A percentile compares a stretch with the other conserved stretches of the same genome.
These are phyloP conservation scores for Acanthacorydalis orientalis DNA, from an alignment of 2,888 invertebrate genomes.

Conservation along the genomic window DNA sequence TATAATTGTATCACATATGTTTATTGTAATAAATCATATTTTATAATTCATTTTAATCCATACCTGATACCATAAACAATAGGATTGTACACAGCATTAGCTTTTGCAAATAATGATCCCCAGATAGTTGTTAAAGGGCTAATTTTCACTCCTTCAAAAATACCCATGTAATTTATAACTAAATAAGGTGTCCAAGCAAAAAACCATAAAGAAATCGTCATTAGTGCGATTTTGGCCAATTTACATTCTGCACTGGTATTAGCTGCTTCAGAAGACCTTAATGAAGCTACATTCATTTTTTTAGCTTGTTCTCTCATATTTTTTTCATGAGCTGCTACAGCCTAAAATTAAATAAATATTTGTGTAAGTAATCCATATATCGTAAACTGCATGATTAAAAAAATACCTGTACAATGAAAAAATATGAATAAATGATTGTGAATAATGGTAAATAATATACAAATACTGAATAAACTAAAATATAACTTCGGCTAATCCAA, in stretches of 20 bases:
- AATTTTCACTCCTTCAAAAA: conserved; percentile 55
- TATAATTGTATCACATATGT: conserved; percentile 21
- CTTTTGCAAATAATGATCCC: conserved; percentile 84
- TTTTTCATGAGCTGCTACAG: conserved; percentile 71
- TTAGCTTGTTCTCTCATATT: conserved; percentile 80
- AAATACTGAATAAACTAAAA: conserved; percentile 60
- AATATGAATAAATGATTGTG: conserved; percentile 74
- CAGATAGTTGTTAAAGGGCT: conserved; percentile 71
- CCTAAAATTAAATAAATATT: conserved; percentile 27
- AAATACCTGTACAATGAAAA: conserved; percentile 63
- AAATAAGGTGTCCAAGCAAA: conserved; percentile 86
- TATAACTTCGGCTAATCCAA: conserved; percentile 62
- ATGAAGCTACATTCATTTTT: conserved; percentile 83
- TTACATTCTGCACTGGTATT: conserved; percentile 74
- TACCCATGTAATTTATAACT: conserved; percentile 64
- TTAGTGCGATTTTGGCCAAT: conserved; percentile 76
- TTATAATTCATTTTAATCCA: conserved; percentile 7
- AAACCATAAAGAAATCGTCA: conserved; percentile 81
- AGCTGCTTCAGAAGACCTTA: conserved; percentile 60
- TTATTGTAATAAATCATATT: neutral
- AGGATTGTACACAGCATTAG: conserved; percentile 79
- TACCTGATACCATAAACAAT: conserved; percentile 83
- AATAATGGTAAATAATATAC: conserved; percentile 62
- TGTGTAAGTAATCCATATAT: neutral
- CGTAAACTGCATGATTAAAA: neutral